Percentiles rank a stretch among this genome's conserved stretches.
phyloP scores from a whole-genome alignment of 64 coral and sea anemone genomes.

The Trachythela sp. region DNA sequence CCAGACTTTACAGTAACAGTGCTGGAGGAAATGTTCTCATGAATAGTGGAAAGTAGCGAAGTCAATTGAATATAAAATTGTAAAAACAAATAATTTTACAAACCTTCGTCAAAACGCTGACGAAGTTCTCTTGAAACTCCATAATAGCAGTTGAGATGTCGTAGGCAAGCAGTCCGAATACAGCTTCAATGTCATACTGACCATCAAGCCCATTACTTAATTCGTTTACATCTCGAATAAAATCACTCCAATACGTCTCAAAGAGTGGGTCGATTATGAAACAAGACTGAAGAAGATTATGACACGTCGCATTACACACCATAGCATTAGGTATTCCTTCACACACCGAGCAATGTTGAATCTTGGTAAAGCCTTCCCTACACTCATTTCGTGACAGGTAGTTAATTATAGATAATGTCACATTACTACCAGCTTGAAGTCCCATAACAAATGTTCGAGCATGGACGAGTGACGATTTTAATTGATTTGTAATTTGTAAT shows the following conservation, averaged over 20 bases:
- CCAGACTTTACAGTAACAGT: no score
- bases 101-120: neutral
- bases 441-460: neutral
- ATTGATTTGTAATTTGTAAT: neutral
- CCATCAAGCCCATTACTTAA: neutral
- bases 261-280: neutral
- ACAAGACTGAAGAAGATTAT: conserved; percentile 9
- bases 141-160: conserved; percentile 12
- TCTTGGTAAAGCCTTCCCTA: neutral
- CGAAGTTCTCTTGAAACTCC: neutral
- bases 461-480: neutral
- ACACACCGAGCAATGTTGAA: neutral
- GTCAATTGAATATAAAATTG: neutral
- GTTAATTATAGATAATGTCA: neutral
- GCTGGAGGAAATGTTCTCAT: no score
- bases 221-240: neutral
- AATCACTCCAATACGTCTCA: neutral
- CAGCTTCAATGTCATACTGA: neutral
- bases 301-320: neutral
- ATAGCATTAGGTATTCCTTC: neutral
- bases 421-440: neutral
- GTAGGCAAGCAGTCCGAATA: neutral
- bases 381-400: neutral
- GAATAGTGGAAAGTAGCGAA: neutral
- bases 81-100: neutral